phyloP scores from a whole-genome alignment of 2,797 vertebrate species.

The Octomys mimax region DNA sequence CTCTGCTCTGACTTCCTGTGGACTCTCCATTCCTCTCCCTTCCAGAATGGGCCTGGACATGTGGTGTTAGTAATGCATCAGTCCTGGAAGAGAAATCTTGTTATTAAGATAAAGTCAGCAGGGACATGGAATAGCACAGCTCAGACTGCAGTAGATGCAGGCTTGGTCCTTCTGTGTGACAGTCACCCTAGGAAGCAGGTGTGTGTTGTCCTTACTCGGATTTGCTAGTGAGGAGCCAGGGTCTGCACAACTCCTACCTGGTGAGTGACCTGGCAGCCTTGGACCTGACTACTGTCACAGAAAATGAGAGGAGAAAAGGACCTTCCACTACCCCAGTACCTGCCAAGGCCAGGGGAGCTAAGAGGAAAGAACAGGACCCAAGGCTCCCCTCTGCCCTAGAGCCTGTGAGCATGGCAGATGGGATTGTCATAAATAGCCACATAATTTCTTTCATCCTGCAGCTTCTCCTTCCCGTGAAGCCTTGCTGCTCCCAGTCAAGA shows the following conservation, averaged over 20 bases:
- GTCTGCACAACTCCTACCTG: no score
- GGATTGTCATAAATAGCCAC: not conserved
- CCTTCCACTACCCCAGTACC: not conserved
- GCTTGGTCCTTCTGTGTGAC: not conserved
- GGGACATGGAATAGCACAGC: not conserved
- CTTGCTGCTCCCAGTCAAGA: not conserved
- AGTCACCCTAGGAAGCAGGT: fast-evolving
- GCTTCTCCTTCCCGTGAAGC: not conserved
- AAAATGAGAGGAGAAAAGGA: not conserved
- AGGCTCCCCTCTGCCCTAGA: not conserved
- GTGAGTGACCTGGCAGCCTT: not conserved
- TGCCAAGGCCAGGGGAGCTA: not conserved
- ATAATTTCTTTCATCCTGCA: not conserved
- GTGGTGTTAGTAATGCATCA: no score
- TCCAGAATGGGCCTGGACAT: fast-evolving
- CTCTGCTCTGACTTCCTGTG: not conserved
- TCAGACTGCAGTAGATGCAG: not conserved
- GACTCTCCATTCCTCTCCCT: fast-evolving
- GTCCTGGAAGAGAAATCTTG: fast-evolving
- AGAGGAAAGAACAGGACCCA: not conserved
- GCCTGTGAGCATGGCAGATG: not conserved
- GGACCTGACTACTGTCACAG: not conserved
- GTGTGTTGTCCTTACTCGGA: not conserved
- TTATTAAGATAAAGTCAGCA: no score
- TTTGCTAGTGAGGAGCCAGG: not conserved